Base-by-base conservation (phyloP, 2,797 vertebrate species). In the Galagoides demidoff region DNA sequence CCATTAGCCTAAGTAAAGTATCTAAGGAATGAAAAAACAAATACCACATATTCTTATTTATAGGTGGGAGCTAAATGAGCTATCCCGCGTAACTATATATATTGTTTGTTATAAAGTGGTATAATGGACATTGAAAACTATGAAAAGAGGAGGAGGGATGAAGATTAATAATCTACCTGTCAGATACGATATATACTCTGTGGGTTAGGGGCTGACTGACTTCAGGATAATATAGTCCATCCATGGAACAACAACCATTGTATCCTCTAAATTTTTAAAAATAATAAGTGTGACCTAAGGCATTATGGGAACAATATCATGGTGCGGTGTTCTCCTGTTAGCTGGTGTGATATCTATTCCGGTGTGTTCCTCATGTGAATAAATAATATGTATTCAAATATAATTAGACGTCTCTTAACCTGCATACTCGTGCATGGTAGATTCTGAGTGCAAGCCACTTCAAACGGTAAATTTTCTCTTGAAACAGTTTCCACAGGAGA, bases 391-490 rank as follows among this genome's bases (percentile, higher is more conserved):
- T 52, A 52, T 52, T 52, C 14, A 52, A 34, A 34, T 78, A 57
- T 34, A 78, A 78, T 12, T 55, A 78, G 49, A 88, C 63, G 55
- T 55, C 17, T 89, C 8, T 70, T 76, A 66, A 81, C 4, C 25
- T 86, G 9, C 6, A 59, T 66, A 52, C 14, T 0, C 0, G 45
- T 64, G 57, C 1, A 31, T 23, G 27, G 5, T 85, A 4, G 25
- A 39, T 82, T 85, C 29, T 74, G n/a, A 82, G 29, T 63, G 11
- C 5, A 73, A 86, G 0, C 1, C 1, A 1, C 73, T 76, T 89
- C 45, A 87, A 55, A 57, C 89, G 64, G n/a, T 73, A 45, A 61
- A 49, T 74, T 88, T 93, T 87, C 77, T 93, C 0, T n/a, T 71
- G 7, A 94, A 61, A 34, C 4, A 25, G 2, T 82, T 8, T 29